Conservation (phyloP, 1,140 invertebrate species). For the Drosophila santomea region DNA sequence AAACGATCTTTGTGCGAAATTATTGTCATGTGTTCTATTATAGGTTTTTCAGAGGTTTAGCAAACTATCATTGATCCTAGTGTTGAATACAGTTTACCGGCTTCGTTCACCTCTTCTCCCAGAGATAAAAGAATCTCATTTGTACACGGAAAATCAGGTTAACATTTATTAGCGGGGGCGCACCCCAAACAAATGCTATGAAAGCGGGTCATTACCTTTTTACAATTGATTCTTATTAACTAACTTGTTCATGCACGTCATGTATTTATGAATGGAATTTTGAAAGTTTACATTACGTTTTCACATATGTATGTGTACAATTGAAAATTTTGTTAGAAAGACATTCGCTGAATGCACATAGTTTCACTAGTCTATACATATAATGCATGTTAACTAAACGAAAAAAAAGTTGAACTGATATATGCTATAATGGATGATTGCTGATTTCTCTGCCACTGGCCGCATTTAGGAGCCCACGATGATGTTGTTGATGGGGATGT, state of each 20-base stretch:
- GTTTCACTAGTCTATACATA: conserved; percentile 24
- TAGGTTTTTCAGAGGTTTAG: no score
- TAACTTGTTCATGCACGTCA: conserved; percentile 57
- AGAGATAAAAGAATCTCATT: background rate
- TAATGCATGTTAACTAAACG: conserved; percentile 59
- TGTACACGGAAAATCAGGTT: conserved; percentile 22
- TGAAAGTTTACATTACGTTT: conserved; percentile 46
- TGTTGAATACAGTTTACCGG: no score
- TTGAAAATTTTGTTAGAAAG: conserved; percentile 56
- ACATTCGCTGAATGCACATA: conserved; percentile 76
- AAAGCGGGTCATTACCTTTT: conserved; percentile 13
- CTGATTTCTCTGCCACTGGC: background rate
- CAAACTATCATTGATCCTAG: no score
- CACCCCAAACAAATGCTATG: background rate
- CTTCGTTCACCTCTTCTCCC: no score
- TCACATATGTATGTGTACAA: conserved; percentile 14
- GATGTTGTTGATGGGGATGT: conserved; percentile 99
- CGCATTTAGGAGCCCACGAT: conserved; percentile 92
- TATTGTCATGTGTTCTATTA: no score
- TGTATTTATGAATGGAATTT: conserved; percentile 62
- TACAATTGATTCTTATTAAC: conserved; percentile 51
- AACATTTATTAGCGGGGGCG: conserved; percentile 33
- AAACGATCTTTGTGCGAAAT: background rate
- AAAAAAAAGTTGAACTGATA: conserved; percentile 51
- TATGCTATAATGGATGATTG: conserved; percentile 49